Base-by-base conservation (phyloP, 2,888 invertebrate genomes). In the Onthophagus sagittarius region DNA sequence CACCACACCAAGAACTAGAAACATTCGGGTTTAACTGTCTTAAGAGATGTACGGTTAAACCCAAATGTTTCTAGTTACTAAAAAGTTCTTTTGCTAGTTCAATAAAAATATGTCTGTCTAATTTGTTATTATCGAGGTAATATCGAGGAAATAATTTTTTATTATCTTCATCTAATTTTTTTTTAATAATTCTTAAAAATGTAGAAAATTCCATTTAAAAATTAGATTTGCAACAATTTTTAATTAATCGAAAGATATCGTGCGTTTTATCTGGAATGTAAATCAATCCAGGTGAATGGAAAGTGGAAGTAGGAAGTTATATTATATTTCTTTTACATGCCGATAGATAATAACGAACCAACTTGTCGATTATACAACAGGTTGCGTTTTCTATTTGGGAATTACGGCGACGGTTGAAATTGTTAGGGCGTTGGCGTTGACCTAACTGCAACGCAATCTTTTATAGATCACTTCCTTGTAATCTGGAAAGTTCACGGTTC, bases 281-380 rank as follows among this genome's bases (percentile, higher is more conserved):
- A 53, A 53, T 53, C 39, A 53, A 53, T 4, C 11, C 23, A 23
- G 2, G 67, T 23, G 67, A 67, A 23, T 67, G 67, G 23, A 67
- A 67, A 67, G 67, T 67, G 67, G 67, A 67, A 67, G 67, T 6
- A 67, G 67, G 67, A 67, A 67, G 23, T 32, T 7, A 23, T 67
- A 15, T 67, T 15, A n/a, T 15, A 67, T 23, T 67, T 67, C 31
- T 32, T 67, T 53, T 9, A 23, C 67, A 13, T 31, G 31, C 32
- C 32, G 5, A 53, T 53, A 53, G 9, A 53, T 53, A 53, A 53
- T 11, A 53, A 53, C 9, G 39, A 53, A 7, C 39, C 39, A 53
- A 53, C 7, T 1, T 53, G n/a, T 7, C 6, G 39, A 53, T 53
- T 53, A 53, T 53, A 53, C 39, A 53, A 53, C 39, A 53, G 5